Evolutionary conservation across 2,888 invertebrate species (phyloP), one percentile per base, ranked within the genome.

Genomic region (Strigamia transsilvanica): DNA sequence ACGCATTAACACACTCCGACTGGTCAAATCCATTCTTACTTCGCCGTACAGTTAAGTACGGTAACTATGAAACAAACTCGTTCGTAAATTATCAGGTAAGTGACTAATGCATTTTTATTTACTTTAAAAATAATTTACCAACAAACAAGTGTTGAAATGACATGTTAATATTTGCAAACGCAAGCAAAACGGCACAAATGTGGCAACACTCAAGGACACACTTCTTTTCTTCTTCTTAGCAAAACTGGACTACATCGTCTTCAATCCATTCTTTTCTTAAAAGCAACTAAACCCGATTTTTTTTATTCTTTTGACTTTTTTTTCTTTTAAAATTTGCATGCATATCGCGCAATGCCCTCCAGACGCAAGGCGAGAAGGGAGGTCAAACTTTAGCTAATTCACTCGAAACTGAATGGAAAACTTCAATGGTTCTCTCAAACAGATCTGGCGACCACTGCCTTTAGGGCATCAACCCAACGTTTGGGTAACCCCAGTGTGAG

Each of bases 401-500:
- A 73, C 27, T 73, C 73, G 32, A 73, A 61, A 73, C 73, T 73
- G 73, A 73, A 73, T 73, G 73, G 32, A 73, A 73, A 73, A 73
- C 73, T 73, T 73, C 73, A 73, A 73, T 73, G 32, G 73, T 73
- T 73, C 15, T 73, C 73, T 32, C 32, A 73, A 73, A 73, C 73
- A 27, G 32, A 73, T 32, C 73, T 13, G 10, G 27, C 27, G 1
- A 73, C 27, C 73, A 15, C 73, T 32, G 73, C 73, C 73, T 73
- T 15, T 73, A 73, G 73, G 73, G 27, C 73, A 73, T 73, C 73
- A 73, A 27, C 32, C 27, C 73, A 73, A 32, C 73, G 32, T 73
- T 73, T 73, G 73, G 73, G 73, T 73, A 73, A 73, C 73, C 73
- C 73, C 73, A 73, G 73, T 73, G 73, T 73, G 73, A 73, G 73